These are phyloP conservation scores for Callorhinus ursinus DNA, from an alignment of 2,113 vertebrate species.

Conservation along the genomic window DNA sequence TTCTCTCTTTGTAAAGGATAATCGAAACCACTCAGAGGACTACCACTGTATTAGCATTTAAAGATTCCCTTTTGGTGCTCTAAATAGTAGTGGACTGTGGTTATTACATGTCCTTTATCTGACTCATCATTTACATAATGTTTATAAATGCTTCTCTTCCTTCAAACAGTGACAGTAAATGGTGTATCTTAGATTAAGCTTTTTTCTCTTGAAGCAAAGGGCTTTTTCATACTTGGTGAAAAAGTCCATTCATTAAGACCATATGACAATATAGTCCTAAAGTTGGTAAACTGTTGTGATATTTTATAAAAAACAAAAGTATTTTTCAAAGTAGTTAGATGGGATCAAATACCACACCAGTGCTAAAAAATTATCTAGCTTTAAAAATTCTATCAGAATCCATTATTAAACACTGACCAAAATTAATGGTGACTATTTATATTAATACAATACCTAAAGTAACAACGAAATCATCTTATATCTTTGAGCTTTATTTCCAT, in stretches of 20 bases:
- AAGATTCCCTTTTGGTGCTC: slow-evolving; percentile 36
- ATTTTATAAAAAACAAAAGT: slow-evolving; percentile 9
- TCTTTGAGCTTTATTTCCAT: not conserved
- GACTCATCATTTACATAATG: not conserved
- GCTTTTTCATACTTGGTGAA: not conserved
- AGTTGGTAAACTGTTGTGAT: not conserved
- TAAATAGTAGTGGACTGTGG: not conserved
- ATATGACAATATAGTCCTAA: not conserved
- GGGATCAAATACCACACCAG: not conserved
- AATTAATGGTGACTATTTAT: slow-evolving; percentile 18
- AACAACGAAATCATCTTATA: not conserved
- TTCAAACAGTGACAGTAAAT: slow-evolving; percentile 34
- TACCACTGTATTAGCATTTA: not conserved
- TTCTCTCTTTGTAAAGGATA: slow-evolving; percentile 3
- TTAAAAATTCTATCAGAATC: slow-evolving; percentile 22
- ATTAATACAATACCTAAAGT: not conserved
- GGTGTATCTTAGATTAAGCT: not conserved
- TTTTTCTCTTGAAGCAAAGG: slow-evolving; percentile 47
- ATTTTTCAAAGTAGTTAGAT: slow-evolving; percentile 51
- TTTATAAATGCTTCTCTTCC: slow-evolving; percentile 8
- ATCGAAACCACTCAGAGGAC: not conserved
- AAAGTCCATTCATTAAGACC: not conserved
- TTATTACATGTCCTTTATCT: not conserved
- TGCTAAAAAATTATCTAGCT: slow-evolving; percentile 27
- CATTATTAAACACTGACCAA: slow-evolving; percentile 13